A percentile compares a stretch with the other conserved stretches of the same genome.
These are phyloP conservation scores for Pachydiplax longipennis DNA, from an alignment of 2,888 invertebrate species.

Conservation along the genomic window DNA sequence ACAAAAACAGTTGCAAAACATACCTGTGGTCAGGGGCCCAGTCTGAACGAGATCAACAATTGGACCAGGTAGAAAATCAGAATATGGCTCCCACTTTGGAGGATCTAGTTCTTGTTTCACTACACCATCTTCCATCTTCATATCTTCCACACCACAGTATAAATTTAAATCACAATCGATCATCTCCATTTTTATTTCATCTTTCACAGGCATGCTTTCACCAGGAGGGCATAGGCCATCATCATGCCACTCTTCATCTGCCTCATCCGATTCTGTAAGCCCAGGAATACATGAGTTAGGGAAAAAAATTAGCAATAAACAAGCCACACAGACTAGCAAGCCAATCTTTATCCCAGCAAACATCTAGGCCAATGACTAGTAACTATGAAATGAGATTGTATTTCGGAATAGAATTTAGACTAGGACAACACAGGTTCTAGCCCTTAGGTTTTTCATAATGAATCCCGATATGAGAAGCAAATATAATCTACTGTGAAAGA, in stretches of 20 bases:
- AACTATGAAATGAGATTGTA: background rate
- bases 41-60: constrained; percentile 85
- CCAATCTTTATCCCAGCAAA: constrained; percentile 2
- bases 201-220: constrained; percentile 22
- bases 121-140: constrained; percentile 57
- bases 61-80: constrained; percentile 71
- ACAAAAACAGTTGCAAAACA: too few relatives aligned
- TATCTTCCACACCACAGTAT: constrained; percentile 43
- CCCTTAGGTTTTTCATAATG: background rate
- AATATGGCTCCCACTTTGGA: constrained; percentile 56
- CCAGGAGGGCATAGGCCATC: constrained; percentile 17
- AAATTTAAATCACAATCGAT: background rate
- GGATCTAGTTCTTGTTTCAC: constrained; percentile 16
- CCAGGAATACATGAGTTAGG: constrained; percentile 45
- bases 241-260: constrained; percentile 38
- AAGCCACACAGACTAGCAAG: constrained; percentile 36
- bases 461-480: background rate
- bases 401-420: background rate
- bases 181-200: constrained; percentile 33
- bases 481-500: background rate
- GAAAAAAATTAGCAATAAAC: background rate
- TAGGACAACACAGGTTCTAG: background rate
- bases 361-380: background rate
- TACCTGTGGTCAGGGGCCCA: constrained; percentile 60
- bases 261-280: constrained; percentile 48